These are phyloP conservation scores for Brienomyrus brachyistius DNA, from an alignment of 2,113 vertebrate species.

Conservation along the genomic window DNA sequence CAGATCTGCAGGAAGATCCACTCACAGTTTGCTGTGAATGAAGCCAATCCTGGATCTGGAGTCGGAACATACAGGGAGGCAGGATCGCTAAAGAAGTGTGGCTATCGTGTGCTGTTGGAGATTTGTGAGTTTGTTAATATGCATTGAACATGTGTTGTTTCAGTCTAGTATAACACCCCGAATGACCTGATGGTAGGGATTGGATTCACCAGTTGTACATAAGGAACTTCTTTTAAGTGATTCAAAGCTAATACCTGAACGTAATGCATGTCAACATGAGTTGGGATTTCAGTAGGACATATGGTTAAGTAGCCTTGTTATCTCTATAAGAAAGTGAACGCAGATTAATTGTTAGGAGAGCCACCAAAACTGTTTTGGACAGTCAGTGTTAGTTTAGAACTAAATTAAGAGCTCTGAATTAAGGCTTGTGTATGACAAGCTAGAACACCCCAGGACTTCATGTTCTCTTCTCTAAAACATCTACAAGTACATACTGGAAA, in stretches of 20 bases:
- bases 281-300: neutral
- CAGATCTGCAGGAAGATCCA: conserved; percentile 65
- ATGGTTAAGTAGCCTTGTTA: neutral
- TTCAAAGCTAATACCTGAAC: neutral
- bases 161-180: neutral
- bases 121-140: conserved; percentile 16
- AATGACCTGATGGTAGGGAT: neutral
- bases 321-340: neutral
- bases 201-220: neutral
- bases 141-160: neutral
- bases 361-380: neutral
- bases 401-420: neutral
- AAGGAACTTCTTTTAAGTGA: neutral
- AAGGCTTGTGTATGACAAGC: neutral
- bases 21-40: conserved; percentile 45
- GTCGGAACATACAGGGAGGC: conserved; percentile 12
- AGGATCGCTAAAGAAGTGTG: conserved; percentile 40
- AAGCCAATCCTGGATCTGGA: conserved; percentile 9
- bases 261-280: neutral
- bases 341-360: neutral
- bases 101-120: conserved; percentile 49
- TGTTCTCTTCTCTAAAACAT: neutral
- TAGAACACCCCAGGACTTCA: neutral
- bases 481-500: neutral
- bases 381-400: neutral